Evolutionary conservation across 37 sponge, comb jelly and placozoan species (phyloP).

Genomic region (Mnemiopsis leidyi): DNA sequence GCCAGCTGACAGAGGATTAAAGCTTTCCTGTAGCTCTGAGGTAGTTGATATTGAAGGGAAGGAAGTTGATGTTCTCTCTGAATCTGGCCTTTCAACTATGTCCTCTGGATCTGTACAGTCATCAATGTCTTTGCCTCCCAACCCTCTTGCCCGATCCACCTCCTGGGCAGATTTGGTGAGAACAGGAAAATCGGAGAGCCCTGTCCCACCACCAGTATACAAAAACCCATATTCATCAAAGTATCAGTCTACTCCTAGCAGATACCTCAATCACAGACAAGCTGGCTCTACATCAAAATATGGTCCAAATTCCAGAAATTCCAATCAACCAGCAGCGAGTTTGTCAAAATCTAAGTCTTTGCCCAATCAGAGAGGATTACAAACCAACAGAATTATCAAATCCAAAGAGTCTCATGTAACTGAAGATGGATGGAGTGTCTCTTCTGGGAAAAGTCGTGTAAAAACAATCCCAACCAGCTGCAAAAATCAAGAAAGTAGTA

Average conservation of each 20-base stretch:
- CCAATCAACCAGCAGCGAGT: background rate
- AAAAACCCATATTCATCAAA: background rate
- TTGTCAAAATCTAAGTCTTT: slow-evolving; percentile 14
- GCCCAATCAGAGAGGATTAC: background rate
- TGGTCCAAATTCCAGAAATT: background rate
- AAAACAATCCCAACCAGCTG: slow-evolving; percentile 27
- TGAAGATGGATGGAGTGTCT: slow-evolving; percentile 59
- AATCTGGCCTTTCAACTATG: slow-evolving; percentile 50
- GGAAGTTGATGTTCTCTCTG: slow-evolving; percentile 47
- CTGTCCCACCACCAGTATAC: background rate
- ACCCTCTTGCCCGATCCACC: slow-evolving; percentile 57
- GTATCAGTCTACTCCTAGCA: slow-evolving; percentile 57
- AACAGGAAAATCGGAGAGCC: slow-evolving; percentile 53
- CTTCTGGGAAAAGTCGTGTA: slow-evolving; percentile 34
- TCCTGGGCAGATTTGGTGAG: slow-evolving; percentile 58
- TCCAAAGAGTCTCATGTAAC: slow-evolving; percentile 13
- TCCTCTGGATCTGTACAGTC: slow-evolving; percentile 57
- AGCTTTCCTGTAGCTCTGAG: slow-evolving; percentile 34
- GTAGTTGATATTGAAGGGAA: background rate
- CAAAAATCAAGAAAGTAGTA: background rate
- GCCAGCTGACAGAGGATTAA: background rate
- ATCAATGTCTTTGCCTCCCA: slow-evolving; percentile 19
- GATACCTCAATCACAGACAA: slow-evolving; percentile 37
- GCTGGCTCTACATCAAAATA: background rate
- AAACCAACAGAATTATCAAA: background rate